Percentiles rank a stretch among this genome's conserved stretches.
phyloP scores from a whole-genome alignment of 2,113 vertebrate species.

The Nesogale talazaci region DNA sequence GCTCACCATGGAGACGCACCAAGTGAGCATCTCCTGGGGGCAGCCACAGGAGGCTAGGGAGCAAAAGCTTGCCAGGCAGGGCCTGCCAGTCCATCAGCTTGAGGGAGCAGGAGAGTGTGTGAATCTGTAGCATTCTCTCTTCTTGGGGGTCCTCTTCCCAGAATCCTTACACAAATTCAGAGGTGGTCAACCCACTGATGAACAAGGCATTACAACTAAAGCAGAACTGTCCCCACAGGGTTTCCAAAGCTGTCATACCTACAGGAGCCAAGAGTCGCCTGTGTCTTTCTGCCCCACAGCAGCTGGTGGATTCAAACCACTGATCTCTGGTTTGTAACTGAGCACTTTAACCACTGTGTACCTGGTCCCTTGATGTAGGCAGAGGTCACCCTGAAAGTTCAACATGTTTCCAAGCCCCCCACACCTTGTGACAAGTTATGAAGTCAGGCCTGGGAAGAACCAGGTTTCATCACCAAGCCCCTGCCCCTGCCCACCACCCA shows the following conservation, averaged over 20 bases:
- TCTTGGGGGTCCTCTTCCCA: constrained; percentile 73
- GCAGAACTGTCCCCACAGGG: no score
- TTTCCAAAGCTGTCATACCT: background rate
- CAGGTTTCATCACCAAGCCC: constrained; percentile 38
- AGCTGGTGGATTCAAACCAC: no score
- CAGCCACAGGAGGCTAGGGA: background rate
- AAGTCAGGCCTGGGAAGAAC: constrained; percentile 69
- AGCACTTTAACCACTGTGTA: no score
- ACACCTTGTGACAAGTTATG: constrained; percentile 72
- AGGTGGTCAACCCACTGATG: background rate
- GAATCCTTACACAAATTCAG: constrained; percentile 75
- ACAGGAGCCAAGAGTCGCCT: no score
- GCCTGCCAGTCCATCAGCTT: background rate
- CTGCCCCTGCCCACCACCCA: background rate
- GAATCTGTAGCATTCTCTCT: constrained; percentile 68
- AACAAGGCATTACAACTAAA: background rate
- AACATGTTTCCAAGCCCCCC: constrained; percentile 64
- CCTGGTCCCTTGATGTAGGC: background rate
- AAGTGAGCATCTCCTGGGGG: background rate
- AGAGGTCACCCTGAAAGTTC: constrained; percentile 76
- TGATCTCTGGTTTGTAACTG: no score
- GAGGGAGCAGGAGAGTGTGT: background rate
- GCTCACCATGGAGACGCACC: constrained; percentile 39
- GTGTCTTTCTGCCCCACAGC: no score
- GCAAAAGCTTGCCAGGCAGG: background rate